Conservation (phyloP, 53 echinoderm and acorn worm genomes). For the Actinopyga echinites region DNA sequence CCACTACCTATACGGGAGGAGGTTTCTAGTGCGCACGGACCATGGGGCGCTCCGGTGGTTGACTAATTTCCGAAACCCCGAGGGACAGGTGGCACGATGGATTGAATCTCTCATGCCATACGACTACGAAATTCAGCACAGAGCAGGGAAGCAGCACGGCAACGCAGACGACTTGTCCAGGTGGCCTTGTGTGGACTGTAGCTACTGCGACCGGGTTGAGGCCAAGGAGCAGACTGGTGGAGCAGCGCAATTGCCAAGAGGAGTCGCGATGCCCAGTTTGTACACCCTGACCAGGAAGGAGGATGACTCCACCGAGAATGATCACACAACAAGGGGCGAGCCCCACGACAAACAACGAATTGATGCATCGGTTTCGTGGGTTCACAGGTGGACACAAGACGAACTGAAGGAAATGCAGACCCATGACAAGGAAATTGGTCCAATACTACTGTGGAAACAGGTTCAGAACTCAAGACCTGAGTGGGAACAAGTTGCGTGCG, state of each 20-base stretch:
- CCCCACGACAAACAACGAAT: not conserved
- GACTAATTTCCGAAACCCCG: constrained; percentile 40
- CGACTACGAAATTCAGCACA: constrained; percentile 23
- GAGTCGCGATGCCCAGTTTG: too few relatives aligned
- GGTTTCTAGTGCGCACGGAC: constrained; percentile 23
- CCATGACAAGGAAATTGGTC: constrained; percentile 11
- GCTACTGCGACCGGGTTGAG: not conserved
- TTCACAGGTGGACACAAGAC: not conserved
- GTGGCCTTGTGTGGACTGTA: constrained; percentile 17
- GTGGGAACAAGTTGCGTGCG: constrained; percentile 41
- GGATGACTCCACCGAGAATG: not conserved
- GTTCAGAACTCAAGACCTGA: constrained; percentile 8
- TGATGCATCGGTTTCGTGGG: not conserved
- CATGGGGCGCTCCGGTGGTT: constrained; percentile 50
- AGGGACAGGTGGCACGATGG: constrained; percentile 53
- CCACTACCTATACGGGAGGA: constrained; percentile 55
- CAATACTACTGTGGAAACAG: constrained; percentile 36
- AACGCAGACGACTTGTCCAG: constrained; percentile 58
- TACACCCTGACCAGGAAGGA: too few relatives aligned
- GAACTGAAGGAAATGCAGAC: constrained; percentile 26
- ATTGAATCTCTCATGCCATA: constrained; percentile 43
- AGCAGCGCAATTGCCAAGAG: not conserved
- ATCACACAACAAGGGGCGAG: not conserved
- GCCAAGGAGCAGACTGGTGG: not conserved
- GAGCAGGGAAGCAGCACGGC: constrained; percentile 28